Conservation (phyloP, 1,140 invertebrate species). For the Conopomorpha cramerella region DNA sequence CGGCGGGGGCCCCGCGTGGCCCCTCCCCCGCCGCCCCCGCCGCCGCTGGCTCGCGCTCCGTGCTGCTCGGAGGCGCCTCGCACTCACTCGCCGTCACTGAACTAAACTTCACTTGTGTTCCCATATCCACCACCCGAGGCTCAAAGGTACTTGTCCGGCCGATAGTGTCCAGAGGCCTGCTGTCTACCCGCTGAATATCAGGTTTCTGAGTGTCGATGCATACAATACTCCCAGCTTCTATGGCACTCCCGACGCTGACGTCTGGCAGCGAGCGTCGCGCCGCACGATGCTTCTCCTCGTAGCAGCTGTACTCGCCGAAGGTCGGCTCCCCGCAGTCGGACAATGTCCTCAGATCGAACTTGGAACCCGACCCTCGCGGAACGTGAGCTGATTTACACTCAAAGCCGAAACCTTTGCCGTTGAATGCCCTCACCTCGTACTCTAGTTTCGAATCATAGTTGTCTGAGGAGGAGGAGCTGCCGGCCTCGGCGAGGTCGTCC, state of each 20-base stretch:
- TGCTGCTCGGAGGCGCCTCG: constrained; percentile 31
- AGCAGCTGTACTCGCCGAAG: constrained; percentile 68
- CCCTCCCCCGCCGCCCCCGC: constrained; percentile 31
- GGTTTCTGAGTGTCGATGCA: constrained; percentile 58
- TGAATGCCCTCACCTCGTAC: constrained; percentile 61
- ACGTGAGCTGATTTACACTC: constrained; percentile 57
- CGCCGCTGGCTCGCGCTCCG: constrained; percentile 43
- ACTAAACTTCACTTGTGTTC: constrained; percentile 56
- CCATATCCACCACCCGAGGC: constrained; percentile 47
- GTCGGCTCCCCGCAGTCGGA: constrained; percentile 57
- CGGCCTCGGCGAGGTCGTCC: constrained; percentile 73
- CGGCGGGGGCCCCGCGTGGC: constrained; percentile 61
- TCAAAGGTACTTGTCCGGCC: constrained; percentile 53
- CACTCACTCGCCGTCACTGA: too few species aligned
- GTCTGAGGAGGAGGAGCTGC: constrained; percentile 67
- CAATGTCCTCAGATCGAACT: constrained; percentile 57
- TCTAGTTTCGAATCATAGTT: constrained; percentile 65
- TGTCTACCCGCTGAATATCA: constrained; percentile 59
- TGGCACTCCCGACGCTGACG: constrained; percentile 67
- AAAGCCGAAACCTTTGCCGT: constrained; percentile 65
- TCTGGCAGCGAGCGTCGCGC: constrained; percentile 63
- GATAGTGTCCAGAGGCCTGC: constrained; percentile 26
- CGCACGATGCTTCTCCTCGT: constrained; percentile 63
- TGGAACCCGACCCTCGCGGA: constrained; percentile 42
- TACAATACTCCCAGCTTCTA: constrained; percentile 57